Evolutionary conservation across 1,140 invertebrate genomes (phyloP).

Genomic region (Drosophila punjabiensis): DNA sequence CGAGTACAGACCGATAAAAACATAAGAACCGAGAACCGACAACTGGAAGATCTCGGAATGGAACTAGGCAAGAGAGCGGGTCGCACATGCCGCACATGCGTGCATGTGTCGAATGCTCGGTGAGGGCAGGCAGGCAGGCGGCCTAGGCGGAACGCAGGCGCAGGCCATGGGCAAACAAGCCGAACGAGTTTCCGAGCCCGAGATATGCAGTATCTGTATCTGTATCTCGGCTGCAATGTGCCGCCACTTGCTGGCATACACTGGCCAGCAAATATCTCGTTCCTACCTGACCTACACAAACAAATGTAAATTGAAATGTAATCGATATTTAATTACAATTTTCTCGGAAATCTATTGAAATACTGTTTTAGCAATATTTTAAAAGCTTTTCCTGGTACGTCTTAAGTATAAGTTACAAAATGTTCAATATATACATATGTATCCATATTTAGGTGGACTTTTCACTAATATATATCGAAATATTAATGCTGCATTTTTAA

Average conservation of each 20-base stretch:
- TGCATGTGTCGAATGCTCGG: slow-evolving; percentile 39
- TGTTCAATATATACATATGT: no score
- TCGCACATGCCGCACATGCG: slow-evolving; percentile 56
- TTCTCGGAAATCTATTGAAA: neutral
- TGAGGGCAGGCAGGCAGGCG: slow-evolving; percentile 29
- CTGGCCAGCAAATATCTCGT: slow-evolving; percentile 23
- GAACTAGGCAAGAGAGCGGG: slow-evolving; percentile 22
- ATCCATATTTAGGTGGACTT: neutral
- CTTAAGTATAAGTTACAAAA: no score
- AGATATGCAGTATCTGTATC: slow-evolving; percentile 55
- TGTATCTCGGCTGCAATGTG: slow-evolving; percentile 50
- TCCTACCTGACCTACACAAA: slow-evolving; percentile 19
- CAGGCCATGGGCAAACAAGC: slow-evolving; percentile 70
- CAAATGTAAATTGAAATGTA: neutral
- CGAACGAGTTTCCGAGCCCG: slow-evolving; percentile 63
- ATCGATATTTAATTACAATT: slow-evolving; percentile 4
- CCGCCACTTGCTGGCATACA: slow-evolving; percentile 20
- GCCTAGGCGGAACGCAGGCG: slow-evolving; percentile 25
- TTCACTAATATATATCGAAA: neutral
- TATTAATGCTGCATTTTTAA: neutral
- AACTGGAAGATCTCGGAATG: slow-evolving; percentile 28
- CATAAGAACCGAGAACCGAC: slow-evolving; percentile 35
- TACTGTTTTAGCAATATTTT: no score
- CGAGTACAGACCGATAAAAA: slow-evolving; percentile 71
- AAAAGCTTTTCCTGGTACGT: no score